phyloP scores from a whole-genome alignment of 2,888 invertebrate species.

The Zeuzera pyrina region DNA sequence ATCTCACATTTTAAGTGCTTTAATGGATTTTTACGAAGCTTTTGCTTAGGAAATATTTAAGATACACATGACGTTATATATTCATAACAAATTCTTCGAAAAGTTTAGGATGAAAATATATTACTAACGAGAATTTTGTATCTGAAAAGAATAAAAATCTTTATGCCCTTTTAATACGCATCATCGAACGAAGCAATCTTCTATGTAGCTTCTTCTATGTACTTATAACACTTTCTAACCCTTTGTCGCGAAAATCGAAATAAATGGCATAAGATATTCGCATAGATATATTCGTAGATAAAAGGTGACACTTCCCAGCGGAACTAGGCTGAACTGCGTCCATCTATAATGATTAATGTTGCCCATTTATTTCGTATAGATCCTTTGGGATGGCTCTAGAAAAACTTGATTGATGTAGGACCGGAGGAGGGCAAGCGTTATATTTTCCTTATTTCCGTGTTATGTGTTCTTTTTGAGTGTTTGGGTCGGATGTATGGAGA shows the following conservation, averaged over 20 bases:
- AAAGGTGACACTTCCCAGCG: constrained; percentile 28
- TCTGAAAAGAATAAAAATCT: too few relatives aligned
- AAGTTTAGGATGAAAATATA: too few relatives aligned
- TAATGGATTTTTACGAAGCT: too few relatives aligned
- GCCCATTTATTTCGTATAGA: constrained; percentile 47
- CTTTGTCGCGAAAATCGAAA: constrained; percentile 12
- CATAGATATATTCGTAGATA: too few relatives aligned
- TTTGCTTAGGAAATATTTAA: too few relatives aligned
- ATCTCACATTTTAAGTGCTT: too few relatives aligned
- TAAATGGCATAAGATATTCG: constrained; percentile 30
- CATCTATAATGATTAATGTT: constrained; percentile 62
- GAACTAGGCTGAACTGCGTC: constrained; percentile 37
- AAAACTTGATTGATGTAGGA: constrained; percentile 63
- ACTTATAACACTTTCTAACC: constrained; percentile 1
- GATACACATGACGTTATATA: too few relatives aligned
- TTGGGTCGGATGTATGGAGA: constrained; percentile 22
- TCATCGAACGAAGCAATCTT: too few relatives aligned
- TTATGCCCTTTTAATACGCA: too few relatives aligned
- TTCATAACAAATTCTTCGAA: too few relatives aligned
- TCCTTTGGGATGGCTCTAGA: constrained; percentile 29
- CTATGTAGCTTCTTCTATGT: too few relatives aligned
- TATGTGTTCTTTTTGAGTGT: constrained; percentile 19
- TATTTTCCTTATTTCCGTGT: constrained; percentile 37
- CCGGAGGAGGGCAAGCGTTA: constrained; percentile 28
- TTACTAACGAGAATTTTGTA: too few relatives aligned